Evolutionary conservation across 2,797 vertebrate species (phyloP).

Genomic region (Chiroxiphia lanceolata): DNA sequence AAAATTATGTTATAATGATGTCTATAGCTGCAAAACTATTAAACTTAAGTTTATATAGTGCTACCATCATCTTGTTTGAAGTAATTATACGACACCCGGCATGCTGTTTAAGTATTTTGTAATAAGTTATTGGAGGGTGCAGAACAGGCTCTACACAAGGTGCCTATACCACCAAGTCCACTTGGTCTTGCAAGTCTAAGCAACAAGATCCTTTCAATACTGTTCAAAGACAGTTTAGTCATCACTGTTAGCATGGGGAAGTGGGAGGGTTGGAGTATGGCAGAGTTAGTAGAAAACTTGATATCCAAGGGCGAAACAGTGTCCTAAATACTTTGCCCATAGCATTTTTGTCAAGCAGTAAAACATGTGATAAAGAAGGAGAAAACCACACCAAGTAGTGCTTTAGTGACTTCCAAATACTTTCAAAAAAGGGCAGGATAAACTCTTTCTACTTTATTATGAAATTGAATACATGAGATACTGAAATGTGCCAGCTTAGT

Average conservation of each 20-base stretch:
- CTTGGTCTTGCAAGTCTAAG: background rate
- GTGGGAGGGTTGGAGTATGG: fast-evolving
- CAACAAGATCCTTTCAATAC: background rate
- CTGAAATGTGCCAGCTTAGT: background rate
- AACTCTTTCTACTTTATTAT: background rate
- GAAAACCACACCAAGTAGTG: background rate
- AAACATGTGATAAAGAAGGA: background rate
- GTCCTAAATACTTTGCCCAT: background rate
- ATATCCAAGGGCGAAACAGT: background rate
- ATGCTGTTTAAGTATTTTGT: background rate
- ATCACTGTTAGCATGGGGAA: background rate
- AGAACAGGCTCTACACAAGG: background rate
- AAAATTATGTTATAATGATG: background rate
- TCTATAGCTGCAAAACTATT: background rate
- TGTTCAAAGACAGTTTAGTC: background rate
- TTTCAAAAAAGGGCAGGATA: background rate
- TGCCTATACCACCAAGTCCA: background rate
- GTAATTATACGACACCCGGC: background rate
- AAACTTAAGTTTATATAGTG: background rate
- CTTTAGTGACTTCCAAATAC: background rate
- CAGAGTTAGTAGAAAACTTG: background rate
- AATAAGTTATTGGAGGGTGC: background rate
- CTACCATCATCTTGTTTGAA: background rate
- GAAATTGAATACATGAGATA: constrained; percentile 1
- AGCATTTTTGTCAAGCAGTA: background rate